These are phyloP conservation scores for Peromyscus attwateri DNA, from an alignment of 2,797 vertebrate genomes.

Conservation along the genomic window DNA sequence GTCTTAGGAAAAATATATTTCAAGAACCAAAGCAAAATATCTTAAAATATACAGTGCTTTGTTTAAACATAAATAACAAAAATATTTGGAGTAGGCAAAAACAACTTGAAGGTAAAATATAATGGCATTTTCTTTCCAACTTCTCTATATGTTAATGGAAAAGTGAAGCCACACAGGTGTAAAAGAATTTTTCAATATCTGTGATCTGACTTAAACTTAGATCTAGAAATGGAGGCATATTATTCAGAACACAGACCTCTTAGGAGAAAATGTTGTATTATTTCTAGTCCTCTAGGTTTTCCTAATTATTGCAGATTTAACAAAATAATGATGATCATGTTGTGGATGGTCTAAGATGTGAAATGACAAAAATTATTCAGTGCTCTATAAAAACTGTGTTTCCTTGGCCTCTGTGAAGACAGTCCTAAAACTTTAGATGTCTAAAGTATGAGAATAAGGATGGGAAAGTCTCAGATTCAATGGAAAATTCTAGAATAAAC, in stretches of 20 bases:
- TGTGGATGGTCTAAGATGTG: background rate
- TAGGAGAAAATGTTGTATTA: background rate
- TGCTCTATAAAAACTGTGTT: background rate
- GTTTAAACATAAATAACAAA: background rate
- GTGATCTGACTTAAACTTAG: background rate
- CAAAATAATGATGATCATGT: background rate
- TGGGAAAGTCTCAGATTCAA: background rate
- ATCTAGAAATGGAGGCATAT: background rate
- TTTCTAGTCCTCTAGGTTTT: background rate
- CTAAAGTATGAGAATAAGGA: background rate
- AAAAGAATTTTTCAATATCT: background rate
- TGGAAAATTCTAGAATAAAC: background rate
- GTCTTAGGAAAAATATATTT: background rate
- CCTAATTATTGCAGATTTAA: background rate
- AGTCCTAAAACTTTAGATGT: background rate
- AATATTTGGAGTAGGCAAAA: background rate
- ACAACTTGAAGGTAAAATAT: background rate
- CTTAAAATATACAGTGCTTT: background rate
- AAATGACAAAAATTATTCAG: background rate
- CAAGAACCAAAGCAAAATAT: background rate
- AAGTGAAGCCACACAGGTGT: background rate
- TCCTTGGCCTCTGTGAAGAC: background rate
- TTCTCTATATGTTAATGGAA: background rate
- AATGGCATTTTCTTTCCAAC: background rate
- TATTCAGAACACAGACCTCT: background rate